These are phyloP conservation scores for Nothocercus julius DNA, from an alignment of 2,113 vertebrate species.

Conservation along the genomic window DNA sequence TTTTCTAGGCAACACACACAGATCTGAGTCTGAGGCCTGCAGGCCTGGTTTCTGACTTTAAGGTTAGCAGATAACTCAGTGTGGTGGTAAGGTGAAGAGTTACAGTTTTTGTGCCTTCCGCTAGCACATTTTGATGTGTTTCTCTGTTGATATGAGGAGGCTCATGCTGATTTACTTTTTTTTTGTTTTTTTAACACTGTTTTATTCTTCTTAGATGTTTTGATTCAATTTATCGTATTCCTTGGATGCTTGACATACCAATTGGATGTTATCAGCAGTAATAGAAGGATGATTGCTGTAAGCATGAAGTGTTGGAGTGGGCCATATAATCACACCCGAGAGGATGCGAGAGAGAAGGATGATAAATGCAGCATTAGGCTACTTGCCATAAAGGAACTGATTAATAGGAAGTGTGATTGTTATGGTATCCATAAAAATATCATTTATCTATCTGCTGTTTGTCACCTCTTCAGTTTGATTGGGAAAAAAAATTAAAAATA, in stretches of 20 bases:
- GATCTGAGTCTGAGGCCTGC: neutral
- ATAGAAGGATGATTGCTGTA: conserved; percentile 76
- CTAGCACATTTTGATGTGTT: conserved; percentile 10
- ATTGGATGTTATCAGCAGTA: conserved; percentile 80
- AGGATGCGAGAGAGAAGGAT: conserved; percentile 35
- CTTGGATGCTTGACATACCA: conserved; percentile 78
- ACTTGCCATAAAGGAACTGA: conserved; percentile 48
- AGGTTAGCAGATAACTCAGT: conserved; percentile 46
- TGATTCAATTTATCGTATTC: conserved; percentile 75
- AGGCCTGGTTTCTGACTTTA: neutral
- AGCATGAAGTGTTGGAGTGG: conserved; percentile 77
- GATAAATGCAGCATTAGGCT: conserved; percentile 64
- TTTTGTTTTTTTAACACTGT: neutral
- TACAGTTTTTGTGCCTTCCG: conserved; percentile 35
- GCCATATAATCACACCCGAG: conserved; percentile 72
- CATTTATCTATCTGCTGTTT: conserved; percentile 67
- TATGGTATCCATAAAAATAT: conserved; percentile 48
- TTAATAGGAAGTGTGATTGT: conserved; percentile 62
- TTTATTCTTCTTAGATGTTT: conserved; percentile 69
- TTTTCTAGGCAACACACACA: neutral
- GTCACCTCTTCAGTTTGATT: conserved; percentile 59
- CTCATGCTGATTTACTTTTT: conserved; percentile 68
- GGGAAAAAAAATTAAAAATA: conserved; percentile 56
- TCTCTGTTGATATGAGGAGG: conserved; percentile 24
- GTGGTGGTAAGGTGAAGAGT: neutral